Evolutionary conservation across 2,113 vertebrate genomes (phyloP), one percentile per base, ranked within the genome.

Genomic region (Orthochromis malagaraziensis): DNA sequence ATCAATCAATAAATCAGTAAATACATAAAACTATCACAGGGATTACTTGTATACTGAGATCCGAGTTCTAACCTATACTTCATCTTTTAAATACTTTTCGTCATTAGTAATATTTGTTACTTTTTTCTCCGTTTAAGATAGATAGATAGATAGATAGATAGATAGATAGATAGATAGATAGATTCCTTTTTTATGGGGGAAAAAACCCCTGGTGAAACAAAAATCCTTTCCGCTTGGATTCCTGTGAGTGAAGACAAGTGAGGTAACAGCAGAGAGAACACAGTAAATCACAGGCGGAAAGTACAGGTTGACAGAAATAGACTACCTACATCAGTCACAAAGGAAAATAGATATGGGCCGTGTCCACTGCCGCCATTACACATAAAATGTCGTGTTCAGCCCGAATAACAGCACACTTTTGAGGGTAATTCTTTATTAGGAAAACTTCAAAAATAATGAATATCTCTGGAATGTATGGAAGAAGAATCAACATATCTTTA

Each of bases 281-380:
- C 83, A 91, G 49, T 92, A 92, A 90, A 93, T 93, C 93, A 89
- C 63, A 35, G 17, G 82, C 40, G 87, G 40, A 40, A 80, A 81
- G 86, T 87, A 26, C 63, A 51, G 89, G 84, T 5, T 90, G 92
- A 93, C 84, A 93, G 88, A 94, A 93, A 85, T 86, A 90, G 90
- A 91, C 91, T 92, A 84, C 81, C 90, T 87, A 82, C 87, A 91
- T 91, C 91, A 91, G 87, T 94, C 93, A 91, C 73, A 31, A n/a
- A 58, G 68, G 21, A 58, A 55, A 73, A 42, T 24, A 79, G 7
- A 86, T 24, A 79, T 47, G 85, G 75, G 73, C 81, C 73, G 33
- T 40, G 35, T 10, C 31, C 80, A 45, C 57, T 33, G 80, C 14
- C 83, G 84, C 83, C 84, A 81, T 92, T 88, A 84, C 83, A 85